Evolutionary conservation across 2,888 invertebrate species (phyloP), one percentile per base, ranked within the genome.

Genomic region (Limnephilus auricula): DNA sequence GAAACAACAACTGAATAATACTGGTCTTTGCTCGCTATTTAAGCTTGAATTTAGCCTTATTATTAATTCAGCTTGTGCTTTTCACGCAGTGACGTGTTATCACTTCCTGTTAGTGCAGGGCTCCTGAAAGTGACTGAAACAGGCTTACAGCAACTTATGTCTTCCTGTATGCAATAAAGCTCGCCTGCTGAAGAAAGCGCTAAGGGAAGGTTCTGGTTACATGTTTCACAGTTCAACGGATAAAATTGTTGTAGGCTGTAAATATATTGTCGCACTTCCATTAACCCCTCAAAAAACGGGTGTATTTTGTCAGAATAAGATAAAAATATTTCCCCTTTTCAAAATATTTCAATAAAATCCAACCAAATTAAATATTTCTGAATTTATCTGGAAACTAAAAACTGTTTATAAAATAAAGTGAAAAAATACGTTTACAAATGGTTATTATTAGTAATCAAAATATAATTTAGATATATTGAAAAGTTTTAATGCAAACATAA

Each of bases 71-170:
- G 82, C 34, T 32, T 34, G 0, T 82, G 25, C 25, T 25, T 34
- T 34, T 82, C 34, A n/a, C 31, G 32, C 80, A 18, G 25, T 30
- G 18, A 84, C 90, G 10, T 84, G 85, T 91, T 37, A 86, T 89
- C 91, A 79, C 85, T 79, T 89, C 91, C 91, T 34, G 91, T 85
- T 89, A 79, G 79, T 18, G 86, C 15, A 34, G 78, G 91, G 40
- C 84, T 85, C 65, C 32, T 15, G 89, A 89, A 89, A 91, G 91
- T 91, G 91, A 82, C 84, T 88, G 89, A 79, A 91, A 91, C 89
- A 89, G 85, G 86, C 89, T 89, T 85, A 89, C 86, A 79, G 89
- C 89, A 79, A 91, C 89, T 91, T 91, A 91, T 79, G 85, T 89
- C 84, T 91, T 85, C 91, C 91, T 31, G 84, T 50, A 79, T 30